phyloP scores from a whole-genome alignment of 2,797 vertebrate genomes.

The Oreochromis grahami region DNA sequence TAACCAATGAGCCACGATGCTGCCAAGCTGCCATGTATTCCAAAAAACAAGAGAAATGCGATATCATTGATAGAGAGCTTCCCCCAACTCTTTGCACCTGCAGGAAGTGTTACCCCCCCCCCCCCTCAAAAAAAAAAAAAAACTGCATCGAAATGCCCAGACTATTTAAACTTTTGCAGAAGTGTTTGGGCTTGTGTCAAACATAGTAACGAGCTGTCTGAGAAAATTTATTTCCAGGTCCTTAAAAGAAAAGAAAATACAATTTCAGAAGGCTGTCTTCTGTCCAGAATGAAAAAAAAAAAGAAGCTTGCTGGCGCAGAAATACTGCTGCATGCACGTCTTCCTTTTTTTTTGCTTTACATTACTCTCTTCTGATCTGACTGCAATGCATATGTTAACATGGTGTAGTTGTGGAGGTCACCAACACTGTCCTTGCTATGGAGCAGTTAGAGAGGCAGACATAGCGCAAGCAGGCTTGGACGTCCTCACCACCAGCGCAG shows the following conservation, averaged over 20 bases:
- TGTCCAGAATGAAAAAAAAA: neutral
- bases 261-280: neutral
- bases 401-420: slow-evolving; percentile 24
- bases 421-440: slow-evolving; percentile 4
- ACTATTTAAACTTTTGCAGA: neutral
- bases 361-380: neutral
- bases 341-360: neutral
- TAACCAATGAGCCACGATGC: neutral
- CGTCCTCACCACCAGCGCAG: slow-evolving; percentile 75
- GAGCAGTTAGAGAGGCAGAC: slow-evolving; percentile 34
- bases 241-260: neutral
- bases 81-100: neutral
- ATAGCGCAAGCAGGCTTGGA: slow-evolving; percentile 42
- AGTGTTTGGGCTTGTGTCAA: neutral
- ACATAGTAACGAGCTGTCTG: neutral
- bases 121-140: no score
- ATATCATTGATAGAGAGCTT: neutral
- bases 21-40: neutral
- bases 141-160: neutral
- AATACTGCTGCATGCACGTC: neutral
- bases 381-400: slow-evolving; percentile 8
- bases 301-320: neutral
- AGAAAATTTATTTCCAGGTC: neutral
- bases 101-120: neutral
- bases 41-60: neutral